A percentile compares a stretch with the other conserved stretches of the same genome.
Conservation (phyloP, 2,797 vertebrate species). For the Argyrosomus regius region DNA sequence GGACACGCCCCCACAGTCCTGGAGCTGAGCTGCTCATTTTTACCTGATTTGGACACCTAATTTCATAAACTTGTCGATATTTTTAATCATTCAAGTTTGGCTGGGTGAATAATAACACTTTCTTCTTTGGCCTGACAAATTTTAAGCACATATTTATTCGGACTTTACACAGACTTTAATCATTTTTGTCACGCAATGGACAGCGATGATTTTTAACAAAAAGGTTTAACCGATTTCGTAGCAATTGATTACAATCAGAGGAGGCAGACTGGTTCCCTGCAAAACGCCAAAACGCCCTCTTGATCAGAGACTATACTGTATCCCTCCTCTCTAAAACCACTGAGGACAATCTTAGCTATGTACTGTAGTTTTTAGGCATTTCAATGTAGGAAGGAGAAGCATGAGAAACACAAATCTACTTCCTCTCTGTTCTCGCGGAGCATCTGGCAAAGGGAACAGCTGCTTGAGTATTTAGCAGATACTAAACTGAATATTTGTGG, state of each 20-base stretch:
- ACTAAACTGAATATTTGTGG: conserved; percentile 56
- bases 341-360: conserved; percentile 77
- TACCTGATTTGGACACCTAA: no score
- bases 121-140: no score
- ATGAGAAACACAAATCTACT: conserved; percentile 58
- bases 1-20: no score
- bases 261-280: conserved; percentile 60
- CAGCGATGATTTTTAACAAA: conserved; percentile 24
- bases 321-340: conserved; percentile 59
- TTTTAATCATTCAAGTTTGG: no score
- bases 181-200: conserved; percentile 26
- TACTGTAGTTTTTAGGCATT: conserved; percentile 65
- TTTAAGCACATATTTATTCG: no score
- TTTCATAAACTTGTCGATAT: no score
- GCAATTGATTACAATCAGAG: conserved; percentile 72
- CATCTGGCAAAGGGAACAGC: conserved; percentile 61
- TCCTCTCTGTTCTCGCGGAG: conserved; percentile 45
- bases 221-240: conserved; percentile 56
- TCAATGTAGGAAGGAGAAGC: conserved; percentile 60
- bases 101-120: no score
- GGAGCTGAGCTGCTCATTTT: no score
- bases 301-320: conserved; percentile 66
- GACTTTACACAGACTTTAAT: neutral
- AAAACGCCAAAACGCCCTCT: conserved; percentile 19
- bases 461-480: conserved; percentile 60